Conservation (phyloP, 2,797 vertebrate species). For the Pyrocephalus nanus region DNA sequence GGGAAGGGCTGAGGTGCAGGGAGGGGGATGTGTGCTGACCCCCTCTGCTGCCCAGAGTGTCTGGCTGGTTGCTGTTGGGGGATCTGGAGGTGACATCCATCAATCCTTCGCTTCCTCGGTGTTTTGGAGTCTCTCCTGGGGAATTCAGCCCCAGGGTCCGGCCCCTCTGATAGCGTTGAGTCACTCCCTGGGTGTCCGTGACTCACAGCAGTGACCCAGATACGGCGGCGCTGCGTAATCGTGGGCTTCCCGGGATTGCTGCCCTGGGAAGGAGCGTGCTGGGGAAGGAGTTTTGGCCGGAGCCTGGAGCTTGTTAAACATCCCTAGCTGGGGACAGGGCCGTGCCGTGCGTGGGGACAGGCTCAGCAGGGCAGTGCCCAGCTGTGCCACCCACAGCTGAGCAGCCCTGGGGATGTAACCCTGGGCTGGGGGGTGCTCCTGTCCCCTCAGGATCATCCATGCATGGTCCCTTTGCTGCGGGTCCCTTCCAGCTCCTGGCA, state of each 20-base stretch:
- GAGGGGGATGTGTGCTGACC: accelerated
- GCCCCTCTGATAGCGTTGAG: neutral
- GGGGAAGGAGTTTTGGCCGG: neutral
- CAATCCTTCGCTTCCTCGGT: neutral
- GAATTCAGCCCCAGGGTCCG: neutral
- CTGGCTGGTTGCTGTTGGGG: neutral
- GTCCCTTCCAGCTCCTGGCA: neutral
- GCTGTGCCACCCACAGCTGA: neutral
- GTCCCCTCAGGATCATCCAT: neutral
- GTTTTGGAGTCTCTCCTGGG: neutral
- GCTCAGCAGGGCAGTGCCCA: neutral
- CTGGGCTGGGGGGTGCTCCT: neutral
- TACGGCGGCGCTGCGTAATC: neutral
- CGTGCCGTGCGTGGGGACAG: neutral
- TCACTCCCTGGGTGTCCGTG: slow-evolving; percentile 45
- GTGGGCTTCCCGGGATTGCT: neutral
- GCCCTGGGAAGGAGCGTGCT: neutral
- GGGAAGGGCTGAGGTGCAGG: neutral
- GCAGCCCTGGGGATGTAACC: neutral
- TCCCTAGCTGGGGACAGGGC: neutral
- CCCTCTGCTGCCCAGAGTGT: accelerated
- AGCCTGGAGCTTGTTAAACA: neutral
- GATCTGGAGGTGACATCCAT: neutral
- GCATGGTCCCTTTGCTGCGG: accelerated
- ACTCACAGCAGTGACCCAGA: slow-evolving; percentile 64